Conservation (phyloP, 2,888 invertebrate species). For the Caenorhabditis drosophilae region DNA sequence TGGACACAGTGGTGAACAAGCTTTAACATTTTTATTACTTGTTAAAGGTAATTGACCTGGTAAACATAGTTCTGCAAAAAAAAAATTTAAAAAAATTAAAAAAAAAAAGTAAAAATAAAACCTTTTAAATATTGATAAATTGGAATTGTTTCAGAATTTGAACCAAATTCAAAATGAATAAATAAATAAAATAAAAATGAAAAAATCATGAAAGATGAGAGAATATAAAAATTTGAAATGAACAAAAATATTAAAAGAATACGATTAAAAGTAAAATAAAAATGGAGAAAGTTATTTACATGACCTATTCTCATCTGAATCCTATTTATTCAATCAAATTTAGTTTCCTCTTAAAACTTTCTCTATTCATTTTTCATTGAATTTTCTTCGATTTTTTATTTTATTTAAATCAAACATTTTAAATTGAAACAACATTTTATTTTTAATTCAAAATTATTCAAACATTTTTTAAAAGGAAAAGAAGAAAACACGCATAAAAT, state of each 20-base stretch:
- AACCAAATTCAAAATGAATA: neutral
- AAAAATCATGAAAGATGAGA: neutral
- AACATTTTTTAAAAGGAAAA: no score
- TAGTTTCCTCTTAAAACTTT: neutral
- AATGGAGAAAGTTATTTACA: conserved; percentile 8
- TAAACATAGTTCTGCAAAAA: conserved; percentile 44
- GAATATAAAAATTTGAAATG: neutral
- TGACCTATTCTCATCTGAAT: conserved; percentile 4
- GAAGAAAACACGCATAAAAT: neutral
- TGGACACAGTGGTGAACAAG: conserved; percentile 46
- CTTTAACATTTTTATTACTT: conserved; percentile 35
- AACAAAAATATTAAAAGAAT: no score
- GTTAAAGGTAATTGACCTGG: conserved; percentile 46
- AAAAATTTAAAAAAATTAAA: neutral
- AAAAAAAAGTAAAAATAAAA: conserved; percentile 2
- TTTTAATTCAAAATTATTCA: no score
- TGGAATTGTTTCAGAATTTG: conserved; percentile 24
- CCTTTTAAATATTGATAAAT: conserved; percentile 48
- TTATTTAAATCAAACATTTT: no score
- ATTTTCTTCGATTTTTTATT: no score
- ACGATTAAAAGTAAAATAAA: neutral
- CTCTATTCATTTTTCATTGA: no score
- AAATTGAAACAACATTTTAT: no score
- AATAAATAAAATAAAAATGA: neutral
- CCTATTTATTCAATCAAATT: no score